Evolutionary conservation across 2,797 vertebrate genomes (phyloP), one percentile per base, ranked within the genome.

Genomic region (Gymnothorax javanicus): DNA sequence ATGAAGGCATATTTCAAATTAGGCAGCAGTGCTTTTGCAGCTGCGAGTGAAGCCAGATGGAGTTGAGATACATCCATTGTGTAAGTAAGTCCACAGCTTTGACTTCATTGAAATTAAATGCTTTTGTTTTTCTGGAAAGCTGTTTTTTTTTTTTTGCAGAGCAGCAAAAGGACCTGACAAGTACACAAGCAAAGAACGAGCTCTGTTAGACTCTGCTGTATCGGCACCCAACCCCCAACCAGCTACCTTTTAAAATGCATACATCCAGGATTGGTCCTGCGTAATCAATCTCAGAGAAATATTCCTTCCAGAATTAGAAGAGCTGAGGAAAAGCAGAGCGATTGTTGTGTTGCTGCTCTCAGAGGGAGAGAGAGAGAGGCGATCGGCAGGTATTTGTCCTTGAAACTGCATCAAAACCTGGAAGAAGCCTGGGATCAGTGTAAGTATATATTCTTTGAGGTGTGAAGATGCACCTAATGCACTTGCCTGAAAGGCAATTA

Each of bases 331-430:
- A 86, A 92, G 92, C 43, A 75, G 54, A 23, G 58, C 69, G 82
- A 83, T 82, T 86, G 82, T 90, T 91, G 91, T 91, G 95, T 94
- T 95, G 96, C 95, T 94, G 96, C 96, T 94, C 94, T 94, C 62
- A 64, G 15, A 15, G 62, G 23, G 93, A 91, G 88, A 86, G 87
- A 88, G 89, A 87, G 90, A 90, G 90, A 90, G 62, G 91, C 87
- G 90, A 89, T 90, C 89, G 89, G 89, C 88, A 89, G 88, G 89
- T 89, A 81, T 96, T 96, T 98, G 97, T 97, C 97, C 97, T 98
- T 98, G 97, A 99, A 98, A 97, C 97, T 97, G 97, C 98, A 98
- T 95, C 97, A 93, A 97, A 98, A 99, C 96, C 98, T 97, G 97
- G 97, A 98, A 97, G 97, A 97, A 96, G 96, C 96, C 95, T 95